These are phyloP conservation scores for Dolichallabes microphthalmus DNA, from an alignment of 2,113 vertebrate species.

Conservation along the genomic window DNA sequence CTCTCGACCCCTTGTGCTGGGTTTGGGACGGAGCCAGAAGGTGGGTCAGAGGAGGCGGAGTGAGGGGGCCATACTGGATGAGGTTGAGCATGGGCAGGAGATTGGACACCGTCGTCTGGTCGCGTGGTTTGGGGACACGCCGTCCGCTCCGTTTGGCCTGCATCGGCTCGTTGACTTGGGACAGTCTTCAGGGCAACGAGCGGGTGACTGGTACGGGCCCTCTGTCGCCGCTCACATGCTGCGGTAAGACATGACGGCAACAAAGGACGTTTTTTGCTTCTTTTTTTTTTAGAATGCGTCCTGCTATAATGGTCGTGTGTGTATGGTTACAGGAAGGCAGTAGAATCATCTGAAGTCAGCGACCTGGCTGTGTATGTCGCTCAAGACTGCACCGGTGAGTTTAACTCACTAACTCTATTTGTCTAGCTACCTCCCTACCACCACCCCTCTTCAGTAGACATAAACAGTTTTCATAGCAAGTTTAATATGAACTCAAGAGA, in stretches of 20 bases:
- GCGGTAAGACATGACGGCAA: slow-evolving; percentile 67
- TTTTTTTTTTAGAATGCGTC: neutral
- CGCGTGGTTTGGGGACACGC: slow-evolving; percentile 81
- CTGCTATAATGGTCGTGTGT: neutral
- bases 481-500: neutral
- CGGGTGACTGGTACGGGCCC: slow-evolving; percentile 90
- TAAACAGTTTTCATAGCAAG: neutral
- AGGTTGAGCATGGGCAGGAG: slow-evolving; percentile 56
- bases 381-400: slow-evolving; percentile 87
- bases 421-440: neutral
- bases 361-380: slow-evolving; percentile 81
- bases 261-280: neutral
- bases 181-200: slow-evolving; percentile 78
- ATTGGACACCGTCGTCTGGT: slow-evolving; percentile 72
- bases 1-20: slow-evolving; percentile 58
- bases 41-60: slow-evolving; percentile 55
- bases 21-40: neutral
- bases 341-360: slow-evolving; percentile 69
- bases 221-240: slow-evolving; percentile 84
- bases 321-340: slow-evolving; percentile 77
- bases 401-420: neutral
- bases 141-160: slow-evolving; percentile 78
- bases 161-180: slow-evolving; percentile 82
- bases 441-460: neutral
- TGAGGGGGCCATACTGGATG: slow-evolving; percentile 55